phyloP scores from a whole-genome alignment of 2,888 invertebrate species.

The Malacosoma neustria region DNA sequence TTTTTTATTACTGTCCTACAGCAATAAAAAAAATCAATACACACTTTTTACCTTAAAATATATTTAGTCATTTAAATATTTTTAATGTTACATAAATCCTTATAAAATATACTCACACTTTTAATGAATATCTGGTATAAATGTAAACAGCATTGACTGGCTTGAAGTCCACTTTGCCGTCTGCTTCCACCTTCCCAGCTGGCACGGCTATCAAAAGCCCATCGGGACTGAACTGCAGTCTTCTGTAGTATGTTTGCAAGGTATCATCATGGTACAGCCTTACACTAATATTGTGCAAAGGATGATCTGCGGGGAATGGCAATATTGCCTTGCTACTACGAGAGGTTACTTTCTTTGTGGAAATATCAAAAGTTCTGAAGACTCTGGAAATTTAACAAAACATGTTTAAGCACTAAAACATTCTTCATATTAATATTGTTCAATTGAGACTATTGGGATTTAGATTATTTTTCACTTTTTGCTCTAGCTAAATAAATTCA shows the following conservation, averaged over 20 bases:
- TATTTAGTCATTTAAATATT: too few species aligned
- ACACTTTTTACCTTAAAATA: too few species aligned
- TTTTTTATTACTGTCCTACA: too few species aligned
- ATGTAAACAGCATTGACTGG: conserved; percentile 74
- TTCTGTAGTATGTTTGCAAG: conserved; percentile 93
- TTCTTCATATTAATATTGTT: too few species aligned
- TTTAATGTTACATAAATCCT: too few species aligned
- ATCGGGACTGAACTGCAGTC: conserved; percentile 93
- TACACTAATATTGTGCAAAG: conserved; percentile 75
- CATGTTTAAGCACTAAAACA: too few species aligned
- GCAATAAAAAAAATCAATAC: too few species aligned
- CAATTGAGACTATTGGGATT: too few species aligned
- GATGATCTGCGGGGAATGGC: conserved; percentile 72
- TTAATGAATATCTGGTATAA: conserved; percentile 75
- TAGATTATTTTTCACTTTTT: too few species aligned
- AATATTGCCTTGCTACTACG: conserved; percentile 78
- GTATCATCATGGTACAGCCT: conserved; percentile 94
- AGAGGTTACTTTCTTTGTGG: conserved; percentile 79
- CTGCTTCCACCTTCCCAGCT: conserved; percentile 86
- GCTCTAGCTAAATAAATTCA: too few species aligned
- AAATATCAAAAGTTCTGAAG: conserved; percentile 80
- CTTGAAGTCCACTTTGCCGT: conserved; percentile 74
- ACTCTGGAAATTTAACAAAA: conserved; percentile 58
- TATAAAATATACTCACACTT: conserved; percentile 60
- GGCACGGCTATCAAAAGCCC: conserved; percentile 94